Conservation (phyloP, 2,888 invertebrate species). For the Pemphredon lugubris region DNA sequence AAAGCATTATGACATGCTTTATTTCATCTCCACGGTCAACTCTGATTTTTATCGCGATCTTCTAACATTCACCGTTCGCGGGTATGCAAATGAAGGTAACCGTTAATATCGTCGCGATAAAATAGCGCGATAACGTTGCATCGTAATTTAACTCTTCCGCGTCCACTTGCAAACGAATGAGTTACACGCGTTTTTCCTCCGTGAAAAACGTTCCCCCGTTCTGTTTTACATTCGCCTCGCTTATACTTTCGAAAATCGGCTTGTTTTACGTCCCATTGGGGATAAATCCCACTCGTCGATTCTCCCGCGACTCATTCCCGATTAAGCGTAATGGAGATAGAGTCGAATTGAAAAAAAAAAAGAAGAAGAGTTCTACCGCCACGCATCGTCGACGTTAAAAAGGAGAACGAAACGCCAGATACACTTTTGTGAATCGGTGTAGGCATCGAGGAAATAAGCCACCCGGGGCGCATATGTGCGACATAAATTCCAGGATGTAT, state of each 20-base stretch:
- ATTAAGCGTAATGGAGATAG: too few relatives aligned
- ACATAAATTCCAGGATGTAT: too few relatives aligned
- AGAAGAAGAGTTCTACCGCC: too few relatives aligned
- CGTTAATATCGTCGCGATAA: slow-evolving; percentile 45
- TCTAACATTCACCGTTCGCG: slow-evolving; percentile 17
- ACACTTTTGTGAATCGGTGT: too few relatives aligned
- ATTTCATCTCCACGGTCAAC: slow-evolving; percentile 53
- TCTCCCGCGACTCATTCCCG: too few relatives aligned
- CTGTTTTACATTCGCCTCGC: background rate
- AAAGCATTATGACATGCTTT: slow-evolving; percentile 58
- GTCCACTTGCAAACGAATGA: background rate
- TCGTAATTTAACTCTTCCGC: slow-evolving; percentile 19
- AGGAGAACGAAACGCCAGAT: too few relatives aligned
- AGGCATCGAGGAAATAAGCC: too few relatives aligned
- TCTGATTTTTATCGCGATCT: slow-evolving; percentile 49
- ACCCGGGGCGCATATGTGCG: too few relatives aligned
- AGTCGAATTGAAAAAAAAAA: too few relatives aligned
- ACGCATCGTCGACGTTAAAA: too few relatives aligned
- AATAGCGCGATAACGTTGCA: slow-evolving; percentile 33
- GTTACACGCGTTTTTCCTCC: background rate
- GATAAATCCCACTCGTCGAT: too few relatives aligned
- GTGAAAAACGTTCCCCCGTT: background rate
- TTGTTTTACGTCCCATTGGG: background rate
- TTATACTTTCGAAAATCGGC: slow-evolving; percentile 8
- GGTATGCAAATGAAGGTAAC: slow-evolving; percentile 47